Conservation (phyloP, 2,797 vertebrate species). For the Lerista edwardsae region DNA sequence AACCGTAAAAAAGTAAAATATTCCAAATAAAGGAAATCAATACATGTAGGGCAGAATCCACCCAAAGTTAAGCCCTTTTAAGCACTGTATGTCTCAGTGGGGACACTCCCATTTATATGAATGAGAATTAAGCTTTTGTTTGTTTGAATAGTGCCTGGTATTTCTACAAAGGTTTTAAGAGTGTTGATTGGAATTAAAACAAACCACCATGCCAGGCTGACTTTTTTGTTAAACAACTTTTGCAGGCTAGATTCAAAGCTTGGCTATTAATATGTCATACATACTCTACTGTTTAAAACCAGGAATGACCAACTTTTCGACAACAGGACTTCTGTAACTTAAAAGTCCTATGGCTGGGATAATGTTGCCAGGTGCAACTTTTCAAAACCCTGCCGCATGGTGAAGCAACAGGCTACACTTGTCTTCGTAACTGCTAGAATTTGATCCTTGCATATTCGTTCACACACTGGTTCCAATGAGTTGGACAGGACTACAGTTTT, state of each 20-base stretch:
- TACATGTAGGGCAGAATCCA: background rate
- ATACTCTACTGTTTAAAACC: background rate
- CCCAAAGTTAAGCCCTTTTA: background rate
- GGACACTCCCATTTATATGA: background rate
- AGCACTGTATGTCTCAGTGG: background rate
- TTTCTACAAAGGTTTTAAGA: background rate
- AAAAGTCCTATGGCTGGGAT: background rate
- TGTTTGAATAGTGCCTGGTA: background rate
- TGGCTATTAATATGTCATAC: background rate
- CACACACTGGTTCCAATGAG: background rate
- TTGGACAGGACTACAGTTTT: background rate
- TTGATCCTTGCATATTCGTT: background rate
- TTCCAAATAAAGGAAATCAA: background rate
- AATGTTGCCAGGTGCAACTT: background rate
- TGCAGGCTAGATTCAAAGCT: background rate
- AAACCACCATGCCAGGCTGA: background rate
- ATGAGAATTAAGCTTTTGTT: background rate
- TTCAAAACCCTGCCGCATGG: background rate
- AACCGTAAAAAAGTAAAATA: background rate
- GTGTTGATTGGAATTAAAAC: background rate
- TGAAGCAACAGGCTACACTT: background rate
- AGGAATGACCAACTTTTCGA: background rate
- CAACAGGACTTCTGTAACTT: background rate
- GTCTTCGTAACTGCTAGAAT: background rate
- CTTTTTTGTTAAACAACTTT: background rate